Conservation (phyloP, 2,113 vertebrate species). For the Tenrec ecaudatus region DNA sequence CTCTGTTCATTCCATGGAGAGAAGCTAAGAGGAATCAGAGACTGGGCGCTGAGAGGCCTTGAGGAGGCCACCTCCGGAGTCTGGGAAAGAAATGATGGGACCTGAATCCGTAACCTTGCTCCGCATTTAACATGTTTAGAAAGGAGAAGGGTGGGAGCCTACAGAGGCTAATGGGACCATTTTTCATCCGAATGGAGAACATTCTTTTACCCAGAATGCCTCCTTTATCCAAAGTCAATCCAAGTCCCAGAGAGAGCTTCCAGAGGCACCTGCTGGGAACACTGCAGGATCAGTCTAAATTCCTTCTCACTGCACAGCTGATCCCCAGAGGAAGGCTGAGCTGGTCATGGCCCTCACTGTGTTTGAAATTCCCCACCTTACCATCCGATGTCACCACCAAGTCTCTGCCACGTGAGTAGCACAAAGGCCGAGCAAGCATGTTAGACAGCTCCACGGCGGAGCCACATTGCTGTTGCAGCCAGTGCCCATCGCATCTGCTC, state of each 20-base stretch:
- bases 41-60: neutral
- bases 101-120: neutral
- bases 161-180: rapidly evolving
- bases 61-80: neutral
- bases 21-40: neutral
- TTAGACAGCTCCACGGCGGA: neutral
- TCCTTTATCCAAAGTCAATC: neutral
- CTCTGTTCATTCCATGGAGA: neutral
- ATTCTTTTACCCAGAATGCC: neutral
- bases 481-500: neutral
- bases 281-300: neutral
- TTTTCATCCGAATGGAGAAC: neutral
- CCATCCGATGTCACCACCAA: neutral
- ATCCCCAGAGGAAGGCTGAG: too few species aligned
- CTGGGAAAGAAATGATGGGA: neutral
- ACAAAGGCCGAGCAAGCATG: too few species aligned
- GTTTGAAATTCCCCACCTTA: neutral
- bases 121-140: rapidly evolving
- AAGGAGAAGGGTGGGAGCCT: neutral
- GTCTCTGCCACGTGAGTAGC: neutral
- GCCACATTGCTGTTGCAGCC: neutral
- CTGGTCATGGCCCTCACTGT: too few species aligned
- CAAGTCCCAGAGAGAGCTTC: neutral
- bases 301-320: neutral
- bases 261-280: neutral